Evolutionary conservation across 2,888 invertebrate species (phyloP).

Genomic region (Drosophila longiperda): DNA sequence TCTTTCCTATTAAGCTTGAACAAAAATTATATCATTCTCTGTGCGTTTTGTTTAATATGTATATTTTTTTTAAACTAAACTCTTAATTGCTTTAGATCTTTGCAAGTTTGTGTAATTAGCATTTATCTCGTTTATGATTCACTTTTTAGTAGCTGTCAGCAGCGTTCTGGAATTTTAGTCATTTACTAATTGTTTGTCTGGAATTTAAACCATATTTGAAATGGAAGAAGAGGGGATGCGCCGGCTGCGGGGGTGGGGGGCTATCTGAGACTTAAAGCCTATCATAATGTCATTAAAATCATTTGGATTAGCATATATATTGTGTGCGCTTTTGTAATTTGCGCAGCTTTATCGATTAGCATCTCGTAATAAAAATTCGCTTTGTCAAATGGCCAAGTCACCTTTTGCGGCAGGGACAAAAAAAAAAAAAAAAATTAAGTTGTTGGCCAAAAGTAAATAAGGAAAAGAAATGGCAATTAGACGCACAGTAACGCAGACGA

Average conservation of each 20-base stretch:
- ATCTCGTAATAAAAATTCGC: conserved; percentile 42
- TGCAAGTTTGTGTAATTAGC: conserved; percentile 32
- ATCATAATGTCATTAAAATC: conserved; percentile 54
- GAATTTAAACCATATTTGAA: conserved; percentile 5
- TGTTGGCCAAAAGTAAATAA: conserved; percentile 62
- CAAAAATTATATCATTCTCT: neutral
- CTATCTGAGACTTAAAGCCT: conserved; percentile 3
- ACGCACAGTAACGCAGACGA: conserved; percentile 22
- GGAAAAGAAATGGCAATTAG: conserved; percentile 36
- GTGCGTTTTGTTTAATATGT: neutral
- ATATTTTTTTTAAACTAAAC: neutral
- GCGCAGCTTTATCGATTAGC: conserved; percentile 53
- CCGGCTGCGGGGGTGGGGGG: neutral
- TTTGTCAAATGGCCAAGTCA: conserved; percentile 58
- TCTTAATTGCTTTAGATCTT: conserved; percentile 33
- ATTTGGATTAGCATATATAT: conserved; percentile 68
- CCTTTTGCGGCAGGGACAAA: conserved; percentile 44
- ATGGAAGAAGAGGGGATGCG: neutral
- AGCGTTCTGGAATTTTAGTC: conserved; percentile 42
- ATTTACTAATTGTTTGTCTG: conserved; percentile 56
- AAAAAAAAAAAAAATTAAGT: conserved; percentile 63
- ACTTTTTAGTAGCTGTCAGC: conserved; percentile 36
- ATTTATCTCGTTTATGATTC: conserved; percentile 55
- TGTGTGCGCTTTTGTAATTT: conserved; percentile 32
- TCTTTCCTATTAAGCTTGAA: neutral